phyloP scores from a whole-genome alignment of 2,888 invertebrate species.

The Epicampocera succincta region DNA sequence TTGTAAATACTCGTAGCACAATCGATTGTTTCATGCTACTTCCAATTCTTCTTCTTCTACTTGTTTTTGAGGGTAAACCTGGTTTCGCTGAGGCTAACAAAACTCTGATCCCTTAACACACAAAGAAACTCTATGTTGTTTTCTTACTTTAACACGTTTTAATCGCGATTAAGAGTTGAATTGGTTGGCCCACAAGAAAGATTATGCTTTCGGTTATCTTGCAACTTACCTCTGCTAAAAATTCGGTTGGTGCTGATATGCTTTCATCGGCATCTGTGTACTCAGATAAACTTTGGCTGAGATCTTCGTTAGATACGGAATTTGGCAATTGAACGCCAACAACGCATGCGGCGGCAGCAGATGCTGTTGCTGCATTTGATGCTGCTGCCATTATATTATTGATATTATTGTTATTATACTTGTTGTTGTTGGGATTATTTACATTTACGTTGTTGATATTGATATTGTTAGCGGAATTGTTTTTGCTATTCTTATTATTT shows the following conservation, averaged over 20 bases:
- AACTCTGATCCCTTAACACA: no score
- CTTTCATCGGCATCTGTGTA: constrained; percentile 88
- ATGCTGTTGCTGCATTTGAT: constrained; percentile 72
- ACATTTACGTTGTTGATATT: constrained; percentile 34
- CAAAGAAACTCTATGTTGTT: no score
- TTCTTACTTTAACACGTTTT: no score
- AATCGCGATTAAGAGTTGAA: no score
- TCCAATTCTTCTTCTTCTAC: no score
- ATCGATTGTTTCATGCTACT: no score
- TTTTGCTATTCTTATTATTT: constrained; percentile 70
- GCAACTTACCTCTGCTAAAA: constrained; percentile 86
- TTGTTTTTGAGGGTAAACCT: no score
- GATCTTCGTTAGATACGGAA: constrained; percentile 84
- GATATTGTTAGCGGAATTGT: constrained; percentile 38
- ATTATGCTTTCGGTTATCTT: not conserved
- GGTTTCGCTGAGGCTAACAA: no score
- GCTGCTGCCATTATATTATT: constrained; percentile 73
- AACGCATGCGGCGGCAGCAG: constrained; percentile 45
- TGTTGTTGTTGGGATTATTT: constrained; percentile 71
- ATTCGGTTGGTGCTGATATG: constrained; percentile 89
- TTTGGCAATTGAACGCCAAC: constrained; percentile 74
- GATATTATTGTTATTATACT: constrained; percentile 64
- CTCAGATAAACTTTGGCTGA: constrained; percentile 84
- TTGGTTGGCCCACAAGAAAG: no score
- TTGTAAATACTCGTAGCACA: no score